phyloP scores from a whole-genome alignment of 2,888 invertebrate species.

The Orchestes rusci region DNA sequence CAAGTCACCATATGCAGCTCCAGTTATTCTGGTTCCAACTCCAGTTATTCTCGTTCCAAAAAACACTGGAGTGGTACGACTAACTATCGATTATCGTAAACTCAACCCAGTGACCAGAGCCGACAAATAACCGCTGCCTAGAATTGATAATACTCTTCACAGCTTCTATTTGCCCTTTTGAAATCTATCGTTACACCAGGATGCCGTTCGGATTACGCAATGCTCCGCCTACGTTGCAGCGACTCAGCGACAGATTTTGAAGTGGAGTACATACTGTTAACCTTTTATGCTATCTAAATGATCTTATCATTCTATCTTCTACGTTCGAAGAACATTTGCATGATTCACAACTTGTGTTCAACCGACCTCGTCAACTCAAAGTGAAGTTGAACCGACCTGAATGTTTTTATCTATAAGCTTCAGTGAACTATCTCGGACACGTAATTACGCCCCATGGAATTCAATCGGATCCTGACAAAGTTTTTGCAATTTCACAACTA shows the following conservation, averaged over 20 bases:
- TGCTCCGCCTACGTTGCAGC: conserved; percentile 25
- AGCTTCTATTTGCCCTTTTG: no score
- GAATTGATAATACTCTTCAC: conserved; percentile 20
- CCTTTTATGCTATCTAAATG: conserved; percentile 21
- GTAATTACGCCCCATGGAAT: no score
- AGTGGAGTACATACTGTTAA: conserved; percentile 12
- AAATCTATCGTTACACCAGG: no score
- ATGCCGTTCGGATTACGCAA: conserved; percentile 26
- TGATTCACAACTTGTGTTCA: no score
- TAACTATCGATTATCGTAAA: conserved; percentile 14
- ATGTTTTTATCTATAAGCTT: conserved; percentile 18
- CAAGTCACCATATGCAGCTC: no score
- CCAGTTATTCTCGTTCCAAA: conserved; percentile 11
- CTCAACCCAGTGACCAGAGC: conserved; percentile 12
- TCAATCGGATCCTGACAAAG: no score
- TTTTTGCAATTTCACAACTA: no score
- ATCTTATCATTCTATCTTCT: conserved; percentile 14
- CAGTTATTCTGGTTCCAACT: conserved; percentile 6
- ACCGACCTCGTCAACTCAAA: no score
- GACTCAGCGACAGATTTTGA: conserved; percentile 24
- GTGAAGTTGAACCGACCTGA: no score
- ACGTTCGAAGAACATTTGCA: conserved; percentile 26
- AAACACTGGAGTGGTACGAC: conserved; percentile 9
- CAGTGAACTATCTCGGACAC: conserved; percentile 23
- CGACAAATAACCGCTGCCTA: no score